phyloP scores from a whole-genome alignment of 2,797 vertebrate genomes.

The Pangasius mekongensis region DNA sequence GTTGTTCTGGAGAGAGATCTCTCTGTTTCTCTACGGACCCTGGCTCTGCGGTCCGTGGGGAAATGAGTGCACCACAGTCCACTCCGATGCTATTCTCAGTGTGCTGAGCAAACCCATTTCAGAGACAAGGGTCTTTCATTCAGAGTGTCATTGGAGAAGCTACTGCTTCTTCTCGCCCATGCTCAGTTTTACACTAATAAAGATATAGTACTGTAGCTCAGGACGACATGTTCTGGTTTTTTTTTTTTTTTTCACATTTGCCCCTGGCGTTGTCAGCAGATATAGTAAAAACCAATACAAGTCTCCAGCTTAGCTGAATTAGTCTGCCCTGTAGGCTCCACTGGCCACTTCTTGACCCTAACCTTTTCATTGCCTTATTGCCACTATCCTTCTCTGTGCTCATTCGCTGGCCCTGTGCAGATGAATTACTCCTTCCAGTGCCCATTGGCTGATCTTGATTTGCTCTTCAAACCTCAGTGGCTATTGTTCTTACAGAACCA shows the following conservation, averaged over 20 bases:
- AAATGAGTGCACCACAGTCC: constrained; percentile 47
- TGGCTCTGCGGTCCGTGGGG: constrained; percentile 25
- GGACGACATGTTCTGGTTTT: constrained; percentile 35
- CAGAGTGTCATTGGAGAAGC: constrained; percentile 47
- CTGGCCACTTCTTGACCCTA: constrained; percentile 47
- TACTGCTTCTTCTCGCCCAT: constrained; percentile 47
- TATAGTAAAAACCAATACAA: constrained; percentile 41
- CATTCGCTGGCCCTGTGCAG: constrained; percentile 34
- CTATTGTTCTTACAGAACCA: constrained; percentile 29
- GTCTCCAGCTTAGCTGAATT: constrained; percentile 46
- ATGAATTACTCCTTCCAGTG: constrained; percentile 32
- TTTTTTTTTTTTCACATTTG: constrained; percentile 39
- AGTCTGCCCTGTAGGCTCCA: constrained; percentile 48
- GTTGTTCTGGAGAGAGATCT: constrained; percentile 38
- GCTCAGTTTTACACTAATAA: constrained; percentile 60
- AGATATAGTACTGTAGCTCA: constrained; percentile 54
- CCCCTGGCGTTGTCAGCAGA: constrained; percentile 49
- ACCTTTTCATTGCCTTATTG: constrained; percentile 37
- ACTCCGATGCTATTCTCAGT: constrained; percentile 44
- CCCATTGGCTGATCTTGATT: constrained; percentile 41
- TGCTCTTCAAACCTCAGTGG: constrained; percentile 32
- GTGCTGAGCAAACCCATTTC: constrained; percentile 55
- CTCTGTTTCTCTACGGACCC: constrained; percentile 25
- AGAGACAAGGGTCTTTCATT: constrained; percentile 54
- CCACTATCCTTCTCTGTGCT: constrained; percentile 27